Evolutionary conservation across 2,888 invertebrate genomes (phyloP).

Genomic region (Phasia obesa): DNA sequence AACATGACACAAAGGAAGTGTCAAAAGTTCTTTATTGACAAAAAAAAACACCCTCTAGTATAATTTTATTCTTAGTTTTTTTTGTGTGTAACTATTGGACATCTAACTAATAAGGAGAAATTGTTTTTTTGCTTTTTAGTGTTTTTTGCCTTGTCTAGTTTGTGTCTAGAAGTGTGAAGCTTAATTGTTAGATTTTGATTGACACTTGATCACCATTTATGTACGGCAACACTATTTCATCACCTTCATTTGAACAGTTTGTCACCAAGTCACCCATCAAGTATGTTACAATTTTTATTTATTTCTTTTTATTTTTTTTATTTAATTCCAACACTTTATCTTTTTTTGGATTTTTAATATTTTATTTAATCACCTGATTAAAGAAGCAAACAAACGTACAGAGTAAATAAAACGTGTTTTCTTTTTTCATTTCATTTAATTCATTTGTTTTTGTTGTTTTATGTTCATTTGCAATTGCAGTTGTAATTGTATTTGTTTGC

Average conservation of each 20-base stretch:
- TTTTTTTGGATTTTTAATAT: slow-evolving; percentile 5
- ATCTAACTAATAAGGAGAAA: background rate
- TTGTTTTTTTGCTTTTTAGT: slow-evolving; percentile 31
- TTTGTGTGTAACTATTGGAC: background rate
- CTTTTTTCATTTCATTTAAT: background rate
- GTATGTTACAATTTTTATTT: slow-evolving; percentile 25
- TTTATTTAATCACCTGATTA: slow-evolving; percentile 61
- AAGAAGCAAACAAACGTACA: slow-evolving; percentile 19
- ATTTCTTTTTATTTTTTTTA: slow-evolving; percentile 13
- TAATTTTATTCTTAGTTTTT: too few species aligned
- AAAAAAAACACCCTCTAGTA: background rate
- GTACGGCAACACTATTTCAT: slow-evolving; percentile 60
- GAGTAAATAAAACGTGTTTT: slow-evolving; percentile 40
- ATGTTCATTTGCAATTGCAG: background rate
- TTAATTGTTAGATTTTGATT: slow-evolving; percentile 71
- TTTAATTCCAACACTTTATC: slow-evolving; percentile 15
- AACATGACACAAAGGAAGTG: too few species aligned
- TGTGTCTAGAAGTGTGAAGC: slow-evolving; percentile 70
- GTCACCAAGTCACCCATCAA: slow-evolving; percentile 69
- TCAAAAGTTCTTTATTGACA: too few species aligned
- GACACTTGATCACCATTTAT: slow-evolving; percentile 71
- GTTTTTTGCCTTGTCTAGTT: slow-evolving; percentile 50
- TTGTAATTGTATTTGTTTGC: slow-evolving; percentile 8
- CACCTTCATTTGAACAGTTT: slow-evolving; percentile 61
- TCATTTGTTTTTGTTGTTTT: slow-evolving; percentile 17